Base-by-base conservation (phyloP, 2,797 vertebrate genomes). In the Pseudochaenichthys georgianus region DNA sequence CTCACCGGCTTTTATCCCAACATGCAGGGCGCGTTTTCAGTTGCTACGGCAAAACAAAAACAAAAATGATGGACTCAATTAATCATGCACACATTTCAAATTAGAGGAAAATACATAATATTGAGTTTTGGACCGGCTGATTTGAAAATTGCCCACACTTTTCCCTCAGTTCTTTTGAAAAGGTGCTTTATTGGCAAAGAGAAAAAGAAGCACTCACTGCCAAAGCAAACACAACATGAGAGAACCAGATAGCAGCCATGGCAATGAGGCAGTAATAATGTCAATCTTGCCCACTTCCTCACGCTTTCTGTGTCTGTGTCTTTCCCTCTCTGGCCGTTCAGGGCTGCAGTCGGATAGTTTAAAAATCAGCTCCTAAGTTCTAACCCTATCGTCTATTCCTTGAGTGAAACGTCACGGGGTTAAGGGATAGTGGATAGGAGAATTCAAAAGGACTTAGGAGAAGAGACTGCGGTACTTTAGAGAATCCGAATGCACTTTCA, bases 191-290 rank as follows among this genome's bases (percentile, higher is more conserved):
- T 53, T 65, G 83, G 70, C 10, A 38, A 61, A 61, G 81, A 75
- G 55, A 69, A 58, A 69, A 77, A 87, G 62, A 79, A 67, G 16
- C 73, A 81, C 66, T 81, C 84, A 67, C 53, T 77, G 84, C 61
- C 81, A 82, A 67, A 79, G 73, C 77, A 88, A 84, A 86, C 77
- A 73, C 74, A 78, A 87, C 72, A 64, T 74, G 81, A 75, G 73
- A 53, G 34, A 73, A 69, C 66, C 23, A 71, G 74, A 80, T 50
- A 74, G 81, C 54, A 69, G 75, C 19, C 61, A 43, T 12, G 51
- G 63, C 73, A 80, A 70, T 45, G 69, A 86, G 66, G 67, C 75
- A 65, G 70, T 65, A 75, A 86, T 75, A 75, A 84, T 79, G 81
- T 82, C 77, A 70, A 16, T 78, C 53, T 58, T 34, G 68, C 11